phyloP scores from a whole-genome alignment of 1,140 invertebrate species.

The Papilio machaon region DNA sequence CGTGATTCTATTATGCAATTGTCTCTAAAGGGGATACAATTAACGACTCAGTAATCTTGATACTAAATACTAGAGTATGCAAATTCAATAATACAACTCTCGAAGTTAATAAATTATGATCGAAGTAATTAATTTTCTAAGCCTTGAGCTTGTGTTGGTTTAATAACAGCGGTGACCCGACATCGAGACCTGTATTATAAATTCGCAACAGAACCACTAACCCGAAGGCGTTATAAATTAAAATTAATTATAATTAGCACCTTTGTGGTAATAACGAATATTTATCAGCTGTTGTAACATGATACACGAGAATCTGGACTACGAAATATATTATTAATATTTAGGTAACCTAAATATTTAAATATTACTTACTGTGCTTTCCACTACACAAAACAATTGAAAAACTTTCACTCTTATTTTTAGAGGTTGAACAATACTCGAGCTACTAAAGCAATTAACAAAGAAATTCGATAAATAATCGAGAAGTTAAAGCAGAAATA shows the following conservation, averaged over 20 bases:
- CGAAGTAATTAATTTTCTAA: conserved; percentile 29
- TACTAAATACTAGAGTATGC: conserved; percentile 23
- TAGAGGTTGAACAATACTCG: no score
- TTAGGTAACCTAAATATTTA: not conserved
- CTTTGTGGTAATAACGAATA: not conserved
- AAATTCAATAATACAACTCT: conserved; percentile 20
- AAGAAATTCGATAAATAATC: no score
- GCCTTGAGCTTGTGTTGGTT: conserved; percentile 32
- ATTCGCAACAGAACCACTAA: conserved; percentile 22
- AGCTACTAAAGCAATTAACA: no score
- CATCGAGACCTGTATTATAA: conserved; percentile 3
- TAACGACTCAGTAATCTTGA: conserved; percentile 17
- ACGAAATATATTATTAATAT: not conserved
- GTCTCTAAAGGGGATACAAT: conserved; percentile 2
- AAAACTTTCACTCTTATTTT: no score
- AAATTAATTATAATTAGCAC: conserved; percentile 28
- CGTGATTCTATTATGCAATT: conserved; percentile 6
- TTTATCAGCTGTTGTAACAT: not conserved
- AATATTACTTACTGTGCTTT: no score
- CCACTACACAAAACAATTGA: no score
- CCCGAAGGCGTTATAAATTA: conserved; percentile 30
- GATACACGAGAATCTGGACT: not conserved
- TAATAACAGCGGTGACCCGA: conserved; percentile 22
- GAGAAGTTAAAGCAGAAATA: no score
- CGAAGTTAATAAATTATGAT: conserved; percentile 10